phyloP scores from a whole-genome alignment of 2,888 invertebrate species.

The Barypeithes pellucidus region DNA sequence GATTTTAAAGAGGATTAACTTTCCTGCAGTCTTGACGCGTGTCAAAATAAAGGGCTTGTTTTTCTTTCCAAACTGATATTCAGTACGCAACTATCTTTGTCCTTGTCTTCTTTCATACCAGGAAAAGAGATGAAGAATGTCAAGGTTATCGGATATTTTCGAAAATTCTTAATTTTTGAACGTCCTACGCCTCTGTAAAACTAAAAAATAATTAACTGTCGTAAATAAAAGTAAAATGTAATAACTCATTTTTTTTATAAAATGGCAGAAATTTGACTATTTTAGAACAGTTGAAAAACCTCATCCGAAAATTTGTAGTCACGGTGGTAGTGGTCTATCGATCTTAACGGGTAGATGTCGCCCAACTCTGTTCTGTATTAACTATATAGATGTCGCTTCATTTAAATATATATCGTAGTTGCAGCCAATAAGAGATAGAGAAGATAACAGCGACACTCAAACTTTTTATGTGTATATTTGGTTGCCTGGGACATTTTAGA shows the following conservation, averaged over 20 bases:
- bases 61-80: conserved; percentile 25
- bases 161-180: background rate
- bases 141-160: conserved; percentile 1
- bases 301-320: too few relatives aligned
- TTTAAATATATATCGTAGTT: background rate
- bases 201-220: background rate
- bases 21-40: conserved; percentile 34
- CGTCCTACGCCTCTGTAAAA: background rate
- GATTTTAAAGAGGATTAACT: background rate
- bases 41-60: conserved; percentile 35
- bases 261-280: background rate
- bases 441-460: background rate
- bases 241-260: background rate
- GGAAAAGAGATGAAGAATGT: background rate
- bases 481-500: background rate
- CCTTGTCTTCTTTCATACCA: background rate
- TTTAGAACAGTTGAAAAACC: background rate
- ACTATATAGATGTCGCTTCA: too few relatives aligned
- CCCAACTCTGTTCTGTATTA: too few relatives aligned
- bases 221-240: background rate
- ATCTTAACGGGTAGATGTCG: background rate
- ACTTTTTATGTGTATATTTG: background rate
- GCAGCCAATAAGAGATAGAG: too few relatives aligned
- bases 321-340: too few relatives aligned
- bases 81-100: background rate